phyloP scores from a whole-genome alignment of 2,888 invertebrate genomes.

The Drosophila suboccidentalis region DNA sequence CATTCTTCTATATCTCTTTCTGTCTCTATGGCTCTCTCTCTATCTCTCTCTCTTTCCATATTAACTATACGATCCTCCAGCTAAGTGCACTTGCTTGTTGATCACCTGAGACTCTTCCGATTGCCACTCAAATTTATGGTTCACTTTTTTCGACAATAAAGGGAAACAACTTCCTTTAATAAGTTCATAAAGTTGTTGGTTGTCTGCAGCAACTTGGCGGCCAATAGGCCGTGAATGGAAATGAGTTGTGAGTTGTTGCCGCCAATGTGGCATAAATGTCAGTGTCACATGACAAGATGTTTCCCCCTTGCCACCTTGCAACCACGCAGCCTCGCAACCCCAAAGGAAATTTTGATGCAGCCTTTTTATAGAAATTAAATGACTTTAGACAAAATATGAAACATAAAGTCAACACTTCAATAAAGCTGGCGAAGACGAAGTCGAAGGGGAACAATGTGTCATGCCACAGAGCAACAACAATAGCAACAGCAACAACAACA shows the following conservation, averaged over 20 bases:
- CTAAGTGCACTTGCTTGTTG: conserved; percentile 13
- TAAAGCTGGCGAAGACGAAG: conserved; percentile 39
- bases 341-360: conserved; percentile 24
- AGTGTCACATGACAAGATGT: conserved; percentile 54
- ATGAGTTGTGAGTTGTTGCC: conserved; percentile 27
- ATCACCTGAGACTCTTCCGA: conserved; percentile 40
- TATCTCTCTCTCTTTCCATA: background rate
- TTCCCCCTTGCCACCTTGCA: conserved; percentile 6
- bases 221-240: conserved; percentile 51
- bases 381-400: conserved; percentile 63
- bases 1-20: background rate
- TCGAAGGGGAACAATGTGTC: conserved; percentile 61
- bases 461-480: conserved; percentile 24
- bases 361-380: conserved; percentile 66
- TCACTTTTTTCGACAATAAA: conserved; percentile 36
- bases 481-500: conserved; percentile 30
- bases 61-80: background rate
- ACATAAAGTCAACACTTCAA: conserved; percentile 70
- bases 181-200: conserved; percentile 54
- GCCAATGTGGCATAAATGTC: conserved; percentile 61
- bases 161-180: conserved; percentile 55
- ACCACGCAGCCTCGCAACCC: conserved; percentile 2
- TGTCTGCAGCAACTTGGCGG: conserved; percentile 18
- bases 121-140: conserved; percentile 32
- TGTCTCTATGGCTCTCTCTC: background rate